phyloP scores from a whole-genome alignment of 1,140 invertebrate genomes.

The Cryptotermes secundus region DNA sequence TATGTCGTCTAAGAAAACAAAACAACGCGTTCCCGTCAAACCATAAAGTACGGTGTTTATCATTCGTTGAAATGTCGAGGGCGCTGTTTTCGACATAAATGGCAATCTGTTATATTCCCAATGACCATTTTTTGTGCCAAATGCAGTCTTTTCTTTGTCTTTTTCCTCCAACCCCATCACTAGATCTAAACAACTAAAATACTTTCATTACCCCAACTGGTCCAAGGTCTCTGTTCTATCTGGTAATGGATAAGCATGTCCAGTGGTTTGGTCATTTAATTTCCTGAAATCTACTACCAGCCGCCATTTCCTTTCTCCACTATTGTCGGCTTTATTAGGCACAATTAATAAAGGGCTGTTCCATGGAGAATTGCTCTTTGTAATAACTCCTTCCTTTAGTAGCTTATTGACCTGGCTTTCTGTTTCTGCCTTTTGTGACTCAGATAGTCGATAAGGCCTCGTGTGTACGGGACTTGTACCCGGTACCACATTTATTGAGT shows the following conservation, averaged over 20 bases:
- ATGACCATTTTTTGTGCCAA: conserved; percentile 40
- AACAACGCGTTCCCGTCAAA: conserved; percentile 1
- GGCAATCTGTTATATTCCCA: conserved; percentile 38
- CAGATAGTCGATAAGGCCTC: no score
- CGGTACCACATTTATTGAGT: conserved; percentile 5
- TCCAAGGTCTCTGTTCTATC: no score
- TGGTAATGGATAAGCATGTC: no score
- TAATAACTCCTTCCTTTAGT: conserved; percentile 37
- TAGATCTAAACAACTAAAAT: conserved; percentile 49
- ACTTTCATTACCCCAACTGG: conserved; percentile 35
- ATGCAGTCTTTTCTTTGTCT: conserved; percentile 44
- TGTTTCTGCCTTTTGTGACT: conserved; percentile 20
- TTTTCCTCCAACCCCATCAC: conserved; percentile 43
- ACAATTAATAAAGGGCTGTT: conserved; percentile 34
- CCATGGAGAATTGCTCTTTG: conserved; percentile 38
- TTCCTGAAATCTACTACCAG: no score
- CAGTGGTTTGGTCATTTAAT: no score
- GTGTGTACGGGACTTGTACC: conserved; percentile 2
- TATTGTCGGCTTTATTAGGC: no score
- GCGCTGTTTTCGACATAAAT: conserved; percentile 40
- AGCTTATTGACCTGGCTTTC: conserved; percentile 32
- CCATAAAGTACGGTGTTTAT: conserved; percentile 37
- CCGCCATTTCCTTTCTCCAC: no score
- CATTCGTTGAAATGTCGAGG: conserved; percentile 38
- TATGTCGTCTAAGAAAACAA: conserved; percentile 40